Percentiles rank a stretch among this genome's conserved stretches.
Evolutionary conservation across 2,888 invertebrate genomes (phyloP).

Genomic region (Cerastoderma edule): DNA sequence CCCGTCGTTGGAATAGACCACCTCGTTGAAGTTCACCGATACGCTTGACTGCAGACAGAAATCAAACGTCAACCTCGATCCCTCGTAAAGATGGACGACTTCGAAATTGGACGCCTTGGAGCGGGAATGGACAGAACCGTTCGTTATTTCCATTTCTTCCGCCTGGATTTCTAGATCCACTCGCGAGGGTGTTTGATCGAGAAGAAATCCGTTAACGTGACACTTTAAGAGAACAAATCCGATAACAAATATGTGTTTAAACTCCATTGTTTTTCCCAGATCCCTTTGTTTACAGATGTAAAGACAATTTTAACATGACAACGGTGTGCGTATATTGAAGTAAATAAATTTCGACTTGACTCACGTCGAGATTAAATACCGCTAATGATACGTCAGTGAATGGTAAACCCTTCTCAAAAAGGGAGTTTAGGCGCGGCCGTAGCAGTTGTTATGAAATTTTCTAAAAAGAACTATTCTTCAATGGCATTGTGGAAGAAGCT

Average conservation of each 20-base stretch:
- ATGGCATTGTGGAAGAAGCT: no score
- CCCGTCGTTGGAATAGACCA: conserved; percentile 66
- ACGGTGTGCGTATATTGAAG: no score
- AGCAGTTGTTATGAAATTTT: no score
- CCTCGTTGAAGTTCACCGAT: conserved; percentile 36
- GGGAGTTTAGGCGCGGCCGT: no score
- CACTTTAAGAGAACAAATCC: background rate
- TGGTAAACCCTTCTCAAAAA: no score
- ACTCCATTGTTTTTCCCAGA: background rate
- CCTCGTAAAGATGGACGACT: conserved; percentile 51
- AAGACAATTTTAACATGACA: no score
- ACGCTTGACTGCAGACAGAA: conserved; percentile 60
- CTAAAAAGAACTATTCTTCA: no score
- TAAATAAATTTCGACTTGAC: no score
- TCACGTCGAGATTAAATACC: no score
- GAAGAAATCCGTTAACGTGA: conserved; percentile 1
- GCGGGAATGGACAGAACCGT: conserved; percentile 23
- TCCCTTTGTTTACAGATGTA: no score
- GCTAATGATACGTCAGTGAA: no score
- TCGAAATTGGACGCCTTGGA: conserved; percentile 40
- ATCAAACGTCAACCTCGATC: conserved; percentile 41
- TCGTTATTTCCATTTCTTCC: conserved; percentile 37
- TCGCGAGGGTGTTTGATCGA: background rate
- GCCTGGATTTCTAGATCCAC: conserved; percentile 33
- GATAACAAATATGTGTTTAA: background rate